phyloP scores from a whole-genome alignment of 2,888 invertebrate species.

The Galerucella nymphaeae region DNA sequence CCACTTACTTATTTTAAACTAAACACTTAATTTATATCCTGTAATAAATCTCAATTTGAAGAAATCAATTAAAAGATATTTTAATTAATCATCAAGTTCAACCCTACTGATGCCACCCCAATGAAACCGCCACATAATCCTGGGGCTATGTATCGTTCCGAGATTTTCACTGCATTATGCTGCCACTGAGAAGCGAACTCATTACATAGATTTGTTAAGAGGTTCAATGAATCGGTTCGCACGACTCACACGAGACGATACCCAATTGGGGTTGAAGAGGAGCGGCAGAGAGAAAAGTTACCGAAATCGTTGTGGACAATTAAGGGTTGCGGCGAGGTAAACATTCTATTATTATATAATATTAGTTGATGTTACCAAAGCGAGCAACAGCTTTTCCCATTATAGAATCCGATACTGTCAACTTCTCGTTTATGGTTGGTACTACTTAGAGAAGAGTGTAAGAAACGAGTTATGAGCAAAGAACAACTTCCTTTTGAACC shows the following conservation, averaged over 20 bases:
- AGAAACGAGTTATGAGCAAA: too few relatives aligned
- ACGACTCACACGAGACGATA: slow-evolving; percentile 13
- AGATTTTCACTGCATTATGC: slow-evolving; percentile 61
- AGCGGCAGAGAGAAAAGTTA: slow-evolving; percentile 3
- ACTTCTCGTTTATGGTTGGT: too few relatives aligned
- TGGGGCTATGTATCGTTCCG: slow-evolving; percentile 59
- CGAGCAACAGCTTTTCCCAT: too few relatives aligned
- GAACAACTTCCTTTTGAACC: too few relatives aligned
- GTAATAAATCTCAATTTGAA: not conserved
- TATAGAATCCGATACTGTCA: too few relatives aligned
- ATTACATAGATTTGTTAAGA: slow-evolving; percentile 59
- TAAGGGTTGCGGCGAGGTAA: not conserved
- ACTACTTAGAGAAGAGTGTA: too few relatives aligned
- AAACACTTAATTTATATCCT: not conserved
- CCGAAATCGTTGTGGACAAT: not conserved
- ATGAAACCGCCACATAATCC: slow-evolving; percentile 61
- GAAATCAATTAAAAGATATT: not conserved
- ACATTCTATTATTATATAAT: not conserved
- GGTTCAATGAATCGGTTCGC: slow-evolving; percentile 55
- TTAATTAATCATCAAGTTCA: not conserved
- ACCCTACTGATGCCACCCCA: slow-evolving; percentile 46
- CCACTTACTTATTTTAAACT: too few relatives aligned
- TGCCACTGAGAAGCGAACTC: slow-evolving; percentile 51
- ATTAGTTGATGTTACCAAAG: too few relatives aligned
- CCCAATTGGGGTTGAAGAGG: slow-evolving; percentile 6